A percentile compares a stretch with the other conserved stretches of the same genome.
Conservation (phyloP, 2,797 vertebrate species). For the Carduelis carduelis region DNA sequence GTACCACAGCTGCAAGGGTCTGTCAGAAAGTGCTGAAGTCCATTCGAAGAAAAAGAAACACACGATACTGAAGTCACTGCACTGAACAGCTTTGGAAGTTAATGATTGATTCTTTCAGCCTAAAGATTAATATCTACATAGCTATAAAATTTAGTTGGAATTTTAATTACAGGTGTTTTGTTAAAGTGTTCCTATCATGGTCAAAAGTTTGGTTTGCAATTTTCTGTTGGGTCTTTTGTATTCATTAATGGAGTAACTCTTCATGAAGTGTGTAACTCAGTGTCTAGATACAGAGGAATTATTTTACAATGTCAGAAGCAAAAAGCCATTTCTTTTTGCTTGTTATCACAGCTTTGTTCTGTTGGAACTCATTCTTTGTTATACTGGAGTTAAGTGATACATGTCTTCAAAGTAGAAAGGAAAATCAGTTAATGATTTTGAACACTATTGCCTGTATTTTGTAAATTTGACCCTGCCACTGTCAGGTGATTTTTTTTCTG, state of each 20-base stretch:
- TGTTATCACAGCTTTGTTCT: neutral
- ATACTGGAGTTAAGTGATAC: neutral
- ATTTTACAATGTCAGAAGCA: neutral
- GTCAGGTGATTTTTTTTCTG: neutral
- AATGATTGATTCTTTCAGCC: conserved; percentile 24
- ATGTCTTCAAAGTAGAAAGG: neutral
- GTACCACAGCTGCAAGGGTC: neutral
- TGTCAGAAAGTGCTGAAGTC: conserved; percentile 16
- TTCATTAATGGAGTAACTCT: neutral
- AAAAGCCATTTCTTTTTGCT: neutral
- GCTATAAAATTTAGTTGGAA: neutral
- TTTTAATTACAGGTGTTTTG: neutral
- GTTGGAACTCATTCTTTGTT: neutral
- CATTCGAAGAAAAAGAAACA: neutral
- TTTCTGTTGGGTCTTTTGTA: neutral
- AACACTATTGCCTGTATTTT: neutral
- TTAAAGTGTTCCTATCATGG: neutral
- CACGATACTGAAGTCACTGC: neutral
- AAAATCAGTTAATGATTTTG: neutral
- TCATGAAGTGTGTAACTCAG: neutral
- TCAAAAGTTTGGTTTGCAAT: neutral
- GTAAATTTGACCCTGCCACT: neutral
- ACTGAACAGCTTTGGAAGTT: neutral
- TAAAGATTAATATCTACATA: conserved; percentile 23
- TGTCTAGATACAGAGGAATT: neutral